phyloP scores from a whole-genome alignment of 2,888 invertebrate species.

The Pterobdella sp. region DNA sequence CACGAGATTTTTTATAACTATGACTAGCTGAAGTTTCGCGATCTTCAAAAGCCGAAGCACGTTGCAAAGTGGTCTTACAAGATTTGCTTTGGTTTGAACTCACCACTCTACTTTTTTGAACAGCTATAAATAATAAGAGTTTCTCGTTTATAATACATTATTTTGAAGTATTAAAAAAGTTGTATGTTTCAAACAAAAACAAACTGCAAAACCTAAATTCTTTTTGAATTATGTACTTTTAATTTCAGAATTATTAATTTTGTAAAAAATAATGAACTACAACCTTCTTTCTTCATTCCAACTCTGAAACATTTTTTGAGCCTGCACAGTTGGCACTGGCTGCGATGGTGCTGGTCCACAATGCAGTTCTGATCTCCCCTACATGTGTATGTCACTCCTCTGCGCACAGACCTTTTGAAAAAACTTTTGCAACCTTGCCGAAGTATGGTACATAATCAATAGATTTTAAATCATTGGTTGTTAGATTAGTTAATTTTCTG shows the following conservation, averaged over 20 bases:
- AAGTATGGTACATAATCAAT: neutral
- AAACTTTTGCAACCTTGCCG: conserved; percentile 28
- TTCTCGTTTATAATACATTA: neutral
- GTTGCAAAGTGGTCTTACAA: neutral
- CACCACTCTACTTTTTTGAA: neutral
- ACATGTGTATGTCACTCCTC: conserved; percentile 23
- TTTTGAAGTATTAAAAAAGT: neutral
- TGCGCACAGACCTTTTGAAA: conserved; percentile 29
- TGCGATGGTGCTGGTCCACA: conserved; percentile 29
- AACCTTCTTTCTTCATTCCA: conserved; percentile 42
- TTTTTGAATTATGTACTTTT: neutral
- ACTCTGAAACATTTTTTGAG: conserved; percentile 28
- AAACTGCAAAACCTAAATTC: neutral
- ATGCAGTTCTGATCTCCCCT: conserved; percentile 21
- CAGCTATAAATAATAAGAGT: neutral
- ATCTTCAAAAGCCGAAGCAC: conserved; percentile 19
- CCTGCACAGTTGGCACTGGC: conserved; percentile 29
- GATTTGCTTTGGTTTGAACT: neutral
- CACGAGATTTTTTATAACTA: neutral
- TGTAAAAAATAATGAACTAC: conserved; percentile 47
- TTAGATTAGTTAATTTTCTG: neutral
- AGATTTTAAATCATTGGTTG: too few species aligned
- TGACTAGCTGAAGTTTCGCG: neutral
- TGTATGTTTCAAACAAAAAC: neutral
- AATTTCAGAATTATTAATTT: neutral